Base-by-base conservation (phyloP, 2,888 invertebrate species). In the Apantesis nais region DNA sequence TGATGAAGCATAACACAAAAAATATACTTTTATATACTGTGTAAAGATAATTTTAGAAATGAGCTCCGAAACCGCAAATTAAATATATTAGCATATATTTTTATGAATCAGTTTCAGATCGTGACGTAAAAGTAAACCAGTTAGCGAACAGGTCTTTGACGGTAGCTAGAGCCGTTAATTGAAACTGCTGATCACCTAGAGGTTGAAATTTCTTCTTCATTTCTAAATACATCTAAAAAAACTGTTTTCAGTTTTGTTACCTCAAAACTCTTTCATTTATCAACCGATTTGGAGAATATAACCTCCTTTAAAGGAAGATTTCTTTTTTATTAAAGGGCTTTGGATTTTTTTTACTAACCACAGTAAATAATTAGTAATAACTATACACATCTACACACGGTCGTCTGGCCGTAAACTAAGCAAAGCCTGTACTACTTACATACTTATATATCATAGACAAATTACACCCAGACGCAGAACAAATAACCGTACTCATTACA, bases 101-200 rank as follows among this genome's bases (percentile, higher is more conserved):
- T 29, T 16, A 58, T 58, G 58, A 58, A 58, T 58, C 58, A 58
- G 58, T 58, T 58, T 58, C 58, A 58, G 58, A 58, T 58, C 7
- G 14, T 58, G 58, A 58, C 58, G 58, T 58, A 29, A 29, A 16
- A 58, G 8, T 25, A 58, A 58, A 37, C 37, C 37, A 62, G 37
- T 62, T 62, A 62, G 4, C 58, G 58, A 29, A 58, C 58, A 58
- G 58, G 16, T 58, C 29, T 58, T 14, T 29, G 29, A 58, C 16
- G 3, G 58, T 29, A 58, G 58, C 29, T 8, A 29, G 16, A 29
- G 14, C 58, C 58, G 58, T 58, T 58, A 58, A 25, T 55, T 55
- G n/a, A 55, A 55, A 25, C 55, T 12, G 25, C 25, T 25, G 25
- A 39, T 39, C 39, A 11, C 39, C 11, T 5, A 44, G 44, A 44